Base-by-base conservation (phyloP, 2,113 vertebrate genomes). In the Datnioides undecimradiatus region DNA sequence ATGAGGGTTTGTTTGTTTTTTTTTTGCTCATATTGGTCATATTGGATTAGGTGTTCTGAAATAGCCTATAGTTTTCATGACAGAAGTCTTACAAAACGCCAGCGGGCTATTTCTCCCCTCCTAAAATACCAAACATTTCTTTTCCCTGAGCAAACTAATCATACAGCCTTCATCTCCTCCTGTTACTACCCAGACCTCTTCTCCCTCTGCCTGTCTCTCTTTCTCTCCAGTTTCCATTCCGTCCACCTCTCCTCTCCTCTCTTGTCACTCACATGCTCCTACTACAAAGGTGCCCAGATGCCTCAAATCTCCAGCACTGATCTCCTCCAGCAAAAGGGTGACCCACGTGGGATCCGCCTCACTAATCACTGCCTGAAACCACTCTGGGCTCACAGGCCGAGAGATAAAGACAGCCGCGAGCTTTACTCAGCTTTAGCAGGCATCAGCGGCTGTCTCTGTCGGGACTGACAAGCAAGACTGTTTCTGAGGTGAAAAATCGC, bases 311-410 rank as follows among this genome's bases (percentile, higher is more conserved):
- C 76, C 78, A 79, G 84, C 82, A 69, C 86, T 93, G 90, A 91
- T 93, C 92, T 93, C 85, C 87, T 89, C 73, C 71, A 78, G 87
- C 88, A 78, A 88, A 90, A 76, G 76, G 76, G 79, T 83, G 90
- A 93, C 88, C 93, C 90, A 89, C 76, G 76, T 83, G 91, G 86
- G 90, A 91, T 84, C 85, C 51, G 51, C 73, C 88, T 85, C 60
- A 57, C 93, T 94, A 94, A 93, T 94, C 93, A 88, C 88, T 87
- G 90, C 90, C 91, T 89, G 90, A 78, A 92, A 91, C 88, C 88
- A 87, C 87, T 90, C 80, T 70, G 79, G 88, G 90, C 92, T 93
- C 91, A 86, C 82, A 75, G 88, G 92, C 87, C 73, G 65, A 66
- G 80, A 91, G 91, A 93, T 91, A 92, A 93, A 91, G 90, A 90